Base-by-base conservation (phyloP, 2,888 invertebrate genomes). In the Cantharis nigra region DNA sequence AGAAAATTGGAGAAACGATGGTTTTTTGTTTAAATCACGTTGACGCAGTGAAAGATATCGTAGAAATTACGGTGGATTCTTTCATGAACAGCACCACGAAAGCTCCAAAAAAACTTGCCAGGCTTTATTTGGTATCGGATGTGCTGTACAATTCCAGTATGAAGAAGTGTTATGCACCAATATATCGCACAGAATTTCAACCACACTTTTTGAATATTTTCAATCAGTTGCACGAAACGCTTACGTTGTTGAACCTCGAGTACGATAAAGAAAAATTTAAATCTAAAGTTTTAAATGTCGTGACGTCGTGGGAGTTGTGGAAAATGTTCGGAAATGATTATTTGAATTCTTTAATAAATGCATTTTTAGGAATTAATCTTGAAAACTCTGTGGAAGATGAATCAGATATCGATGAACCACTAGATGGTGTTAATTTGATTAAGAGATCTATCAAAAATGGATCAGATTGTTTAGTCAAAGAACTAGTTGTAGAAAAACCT, bases 11-110 rank as follows among this genome's bases (percentile, higher is more conserved):
- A 9, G 97, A 97, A 86, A 95, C 95, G 13, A 99, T 99, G 98
- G 94, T 98, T 72, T 99, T 98, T 92, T 99, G 98, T 88, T 93
- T 99, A 80, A 97, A 98, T 86, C 98, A 99, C 89, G 95, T 96
- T 3, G 96, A 97, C 87, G 96, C 97, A 16, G 96, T 98, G 4
- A 95, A 95, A 85, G 99, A 99, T 90, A 94, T 98, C 78, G 94
- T 97, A 70, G 95, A 95, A 80, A 96, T 97, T 86, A 92, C 99
- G 74, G 91, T 94, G 2, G 98, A 98, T 88, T 93, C 98, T 0
- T 91, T 99, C 67, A 91, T 93, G 13, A 95, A 94, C 82, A 85
- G 89, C 0, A 90, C 91, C 1, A 90, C 92, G 0, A 91, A 93
- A 71, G 92, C 96, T 10, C 92, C 93, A 78, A 96, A 95, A 88